Conservation (phyloP, 2,888 invertebrate species). For the Andrena minutula region DNA sequence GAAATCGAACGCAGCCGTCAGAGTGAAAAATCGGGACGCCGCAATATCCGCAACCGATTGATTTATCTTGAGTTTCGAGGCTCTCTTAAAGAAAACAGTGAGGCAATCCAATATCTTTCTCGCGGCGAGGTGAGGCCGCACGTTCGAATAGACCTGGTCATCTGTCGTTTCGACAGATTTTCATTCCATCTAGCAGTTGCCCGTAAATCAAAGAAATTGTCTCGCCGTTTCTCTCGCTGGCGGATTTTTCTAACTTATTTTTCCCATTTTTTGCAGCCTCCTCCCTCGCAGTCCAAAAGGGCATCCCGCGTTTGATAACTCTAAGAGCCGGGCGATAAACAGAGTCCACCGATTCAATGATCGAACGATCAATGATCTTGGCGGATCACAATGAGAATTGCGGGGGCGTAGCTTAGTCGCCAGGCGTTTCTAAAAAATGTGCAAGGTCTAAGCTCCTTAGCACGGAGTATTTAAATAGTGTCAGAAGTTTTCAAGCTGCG, state of each 20-base stretch:
- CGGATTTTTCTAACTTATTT: constrained; percentile 18
- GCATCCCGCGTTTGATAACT: not conserved
- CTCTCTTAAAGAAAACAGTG: constrained; percentile 63
- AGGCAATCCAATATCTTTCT: constrained; percentile 59
- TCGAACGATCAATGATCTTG: constrained; percentile 17
- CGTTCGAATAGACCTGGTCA: constrained; percentile 54
- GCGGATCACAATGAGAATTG: not conserved
- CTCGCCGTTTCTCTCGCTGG: constrained; percentile 24
- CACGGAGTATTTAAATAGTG: constrained; percentile 53
- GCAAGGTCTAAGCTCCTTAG: constrained; percentile 50
- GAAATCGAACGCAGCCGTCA: constrained; percentile 56
- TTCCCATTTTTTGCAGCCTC: not conserved
- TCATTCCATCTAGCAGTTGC: constrained; percentile 48
- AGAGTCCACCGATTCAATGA: constrained; percentile 9
- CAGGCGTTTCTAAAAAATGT: constrained; percentile 39
- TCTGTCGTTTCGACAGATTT: constrained; percentile 65
- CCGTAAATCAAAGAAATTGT: constrained; percentile 58
- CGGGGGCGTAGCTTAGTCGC: not conserved
- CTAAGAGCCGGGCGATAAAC: not conserved
- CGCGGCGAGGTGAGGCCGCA: constrained; percentile 38
- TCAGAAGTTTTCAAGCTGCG: constrained; percentile 59
- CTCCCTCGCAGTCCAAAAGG: too few species aligned
- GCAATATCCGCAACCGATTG: constrained; percentile 66
- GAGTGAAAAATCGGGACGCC: constrained; percentile 64
- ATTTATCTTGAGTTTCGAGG: constrained; percentile 61